A percentile compares a stretch with the other conserved stretches of the same genome.
These are phyloP conservation scores for Oeneis ivallda DNA, from an alignment of 2,888 invertebrate genomes.

Conservation along the genomic window DNA sequence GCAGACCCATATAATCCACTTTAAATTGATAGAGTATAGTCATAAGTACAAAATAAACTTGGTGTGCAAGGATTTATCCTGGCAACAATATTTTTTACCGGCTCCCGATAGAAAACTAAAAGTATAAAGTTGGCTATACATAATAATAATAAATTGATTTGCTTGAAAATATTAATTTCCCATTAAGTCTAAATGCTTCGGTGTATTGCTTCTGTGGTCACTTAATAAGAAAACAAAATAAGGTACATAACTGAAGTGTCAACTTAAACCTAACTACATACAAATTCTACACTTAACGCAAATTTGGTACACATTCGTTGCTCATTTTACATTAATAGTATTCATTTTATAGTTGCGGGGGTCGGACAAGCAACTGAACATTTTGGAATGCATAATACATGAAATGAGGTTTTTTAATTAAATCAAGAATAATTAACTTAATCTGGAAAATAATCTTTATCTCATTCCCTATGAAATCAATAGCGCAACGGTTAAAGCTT, in stretches of 20 bases:
- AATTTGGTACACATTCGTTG: constrained; percentile 81
- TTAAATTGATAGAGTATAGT: no score
- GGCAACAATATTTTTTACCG: no score
- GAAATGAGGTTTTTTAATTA: constrained; percentile 16
- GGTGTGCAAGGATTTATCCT: no score
- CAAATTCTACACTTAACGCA: constrained; percentile 67
- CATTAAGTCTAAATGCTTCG: constrained; percentile 22
- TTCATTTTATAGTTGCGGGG: constrained; percentile 42
- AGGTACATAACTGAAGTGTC: constrained; percentile 56
- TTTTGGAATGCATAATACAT: constrained; percentile 67
- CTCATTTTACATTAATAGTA: constrained; percentile 54
- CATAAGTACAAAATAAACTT: no score
- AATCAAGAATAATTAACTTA: background rate
- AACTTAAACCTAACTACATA: constrained; percentile 73
- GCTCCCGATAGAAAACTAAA: no score
- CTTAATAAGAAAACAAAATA: constrained; percentile 40
- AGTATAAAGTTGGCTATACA: background rate
- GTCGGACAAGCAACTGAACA: constrained; percentile 51
- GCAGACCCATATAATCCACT: no score
- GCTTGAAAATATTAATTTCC: background rate
- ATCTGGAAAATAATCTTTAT: background rate
- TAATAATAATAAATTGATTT: background rate
- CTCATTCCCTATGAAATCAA: constrained; percentile 43
- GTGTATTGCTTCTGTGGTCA: constrained; percentile 23
- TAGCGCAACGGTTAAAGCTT: no score